Evolutionary conservation across 2,113 vertebrate species (phyloP), one percentile per base, ranked within the genome.

Genomic region (Steatornis caripensis): DNA sequence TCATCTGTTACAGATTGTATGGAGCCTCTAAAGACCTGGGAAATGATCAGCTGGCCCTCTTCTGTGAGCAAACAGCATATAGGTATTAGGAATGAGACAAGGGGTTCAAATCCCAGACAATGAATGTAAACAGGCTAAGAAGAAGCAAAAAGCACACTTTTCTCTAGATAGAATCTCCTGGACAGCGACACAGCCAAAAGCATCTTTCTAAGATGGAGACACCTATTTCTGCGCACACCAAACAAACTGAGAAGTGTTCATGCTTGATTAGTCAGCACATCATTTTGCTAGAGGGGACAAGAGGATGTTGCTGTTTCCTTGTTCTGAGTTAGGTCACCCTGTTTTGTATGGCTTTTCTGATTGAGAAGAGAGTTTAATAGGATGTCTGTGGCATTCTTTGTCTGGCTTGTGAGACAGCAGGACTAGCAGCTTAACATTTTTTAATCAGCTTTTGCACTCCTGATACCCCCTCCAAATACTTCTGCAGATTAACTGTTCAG

Each of bases 61-160:
- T 84, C 46, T 64, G 18, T 62, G 15, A 89, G 69, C 48, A 81
- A 89, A 62, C 10, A 68, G 87, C 61, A 78, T 43, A 79, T 43
- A 94, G 41, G 84, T 43, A 15, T 37, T 62, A 87, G 43, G 30
- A 96, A 81, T 64, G 29, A 78, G 87, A 75, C 51, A 87, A 37
- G n/a, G 27, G 16, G 37, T 66, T 87, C 29, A 92, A 69, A 76
- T 60, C 65, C 43, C 65, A 62, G 48, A 68, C 41, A 91, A 60
- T 68, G 15, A 54, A 84, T 37, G 51, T 58, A 93, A 89, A 84
- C 15, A 34, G 23, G 3, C 39, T 86, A 78, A n/a, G 9, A 69
- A 32, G 32, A 48, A 36, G 16, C 45, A 74, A 84, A 93, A 70
- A 71, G 9, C 22, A 64, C 17, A 36, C 20, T 94, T 65, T 65